Conservation (phyloP, 1,140 invertebrate genomes). For the Leptonema lineaticorne region DNA sequence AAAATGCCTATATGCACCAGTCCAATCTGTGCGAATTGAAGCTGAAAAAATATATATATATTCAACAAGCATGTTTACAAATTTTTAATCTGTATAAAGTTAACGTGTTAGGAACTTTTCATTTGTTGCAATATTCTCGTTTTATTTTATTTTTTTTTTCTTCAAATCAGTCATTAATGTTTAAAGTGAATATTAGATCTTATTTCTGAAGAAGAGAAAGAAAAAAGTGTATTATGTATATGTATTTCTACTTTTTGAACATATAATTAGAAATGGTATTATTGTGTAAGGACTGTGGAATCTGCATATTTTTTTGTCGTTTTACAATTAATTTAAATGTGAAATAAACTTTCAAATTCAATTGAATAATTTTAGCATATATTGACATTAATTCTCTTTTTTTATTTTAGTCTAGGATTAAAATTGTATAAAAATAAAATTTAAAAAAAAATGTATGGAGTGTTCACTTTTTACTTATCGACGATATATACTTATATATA, state of each 20-base stretch:
- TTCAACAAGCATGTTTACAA: too few species aligned
- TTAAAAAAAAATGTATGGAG: slow-evolving; percentile 23
- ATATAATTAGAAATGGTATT: background rate
- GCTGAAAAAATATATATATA: too few species aligned
- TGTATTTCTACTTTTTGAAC: background rate
- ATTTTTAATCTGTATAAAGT: too few species aligned
- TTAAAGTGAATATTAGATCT: slow-evolving; percentile 12
- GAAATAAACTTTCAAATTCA: background rate
- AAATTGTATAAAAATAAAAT: slow-evolving; percentile 16
- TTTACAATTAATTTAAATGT: slow-evolving; percentile 1
- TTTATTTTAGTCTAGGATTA: slow-evolving; percentile 25
- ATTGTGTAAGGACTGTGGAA: background rate
- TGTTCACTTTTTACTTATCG: slow-evolving; percentile 31
- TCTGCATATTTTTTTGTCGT: background rate
- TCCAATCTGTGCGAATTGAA: too few species aligned
- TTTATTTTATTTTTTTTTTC: background rate
- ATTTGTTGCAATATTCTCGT: background rate
- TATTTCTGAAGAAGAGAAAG: background rate
- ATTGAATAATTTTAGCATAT: slow-evolving; percentile 11
- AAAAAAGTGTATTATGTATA: too few species aligned
- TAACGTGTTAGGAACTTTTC: too few species aligned
- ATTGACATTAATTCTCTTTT: slow-evolving; percentile 19
- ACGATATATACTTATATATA: too few species aligned
- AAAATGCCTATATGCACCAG: slow-evolving; percentile 21
- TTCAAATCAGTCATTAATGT: slow-evolving; percentile 10